Base-by-base conservation (phyloP, 2,888 invertebrate genomes). In the Drosophila meridiana region DNA sequence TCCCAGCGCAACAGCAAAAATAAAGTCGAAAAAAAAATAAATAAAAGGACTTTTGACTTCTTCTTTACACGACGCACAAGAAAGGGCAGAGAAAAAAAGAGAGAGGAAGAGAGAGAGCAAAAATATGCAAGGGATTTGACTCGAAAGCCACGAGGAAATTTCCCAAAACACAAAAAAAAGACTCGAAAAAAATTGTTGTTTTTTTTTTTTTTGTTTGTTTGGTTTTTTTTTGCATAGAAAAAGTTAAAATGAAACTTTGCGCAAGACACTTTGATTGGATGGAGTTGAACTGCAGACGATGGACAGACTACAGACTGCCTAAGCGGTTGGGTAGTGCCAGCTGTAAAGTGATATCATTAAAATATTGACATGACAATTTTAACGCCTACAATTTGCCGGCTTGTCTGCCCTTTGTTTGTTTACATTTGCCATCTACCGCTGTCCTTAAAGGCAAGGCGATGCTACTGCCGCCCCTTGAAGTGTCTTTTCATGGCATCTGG, bases 331-430 rank as follows among this genome's bases (percentile, higher is more conserved):
- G 40, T 64, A 61, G 72, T 5, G 30, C 20, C 20, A 20, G 5
- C 79, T 84, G 87, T 87, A 87, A 89, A 87, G 85, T 84, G 87
- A 87, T 89, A 87, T 87, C 90, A 87, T 86, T 91, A 91, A 83
- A 89, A 84, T 92, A 92, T 92, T 92, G 92, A 92, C 92, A 92
- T 91, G 89, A 90, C 90, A 89, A 92, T 92, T 92, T 92, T 91
- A 87, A 91, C 92, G 92, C 92, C 92, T 92, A 86, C 90, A 89
- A 90, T 90, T 85, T 90, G 90, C 88, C 74, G 74, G 1, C 47
- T 69, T 72, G 72, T 11, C 34, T 11, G 5, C 28, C 38, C 81
- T 52, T 73, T 45, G 45, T 45, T 76, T 87, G 73, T 75, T 71
- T 80, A 68, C 80, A 71, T 53, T 70, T 34, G 36, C 65, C 48